These are phyloP conservation scores for Spea multiplicata DNA, from an alignment of 2,113 vertebrate species.

Conservation along the genomic window DNA sequence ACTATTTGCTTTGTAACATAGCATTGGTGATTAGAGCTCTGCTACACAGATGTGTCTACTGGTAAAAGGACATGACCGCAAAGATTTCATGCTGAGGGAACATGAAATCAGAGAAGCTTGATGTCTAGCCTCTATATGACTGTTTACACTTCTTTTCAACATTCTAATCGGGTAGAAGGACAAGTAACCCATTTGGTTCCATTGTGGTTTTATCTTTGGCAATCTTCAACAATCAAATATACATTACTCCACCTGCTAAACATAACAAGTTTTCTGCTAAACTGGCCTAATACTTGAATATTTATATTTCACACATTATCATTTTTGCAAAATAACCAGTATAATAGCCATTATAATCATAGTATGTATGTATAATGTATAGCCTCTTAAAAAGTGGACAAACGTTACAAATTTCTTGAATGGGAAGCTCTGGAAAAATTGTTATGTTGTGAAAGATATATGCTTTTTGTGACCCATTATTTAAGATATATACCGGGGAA, in stretches of 20 bases:
- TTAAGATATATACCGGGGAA: no score
- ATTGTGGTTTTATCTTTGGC: slow-evolving; percentile 68
- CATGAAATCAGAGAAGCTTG: slow-evolving; percentile 98
- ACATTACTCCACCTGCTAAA: slow-evolving; percentile 93
- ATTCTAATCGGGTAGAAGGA: slow-evolving; percentile 77
- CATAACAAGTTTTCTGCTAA: slow-evolving; percentile 56
- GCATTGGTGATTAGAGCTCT: slow-evolving; percentile 65
- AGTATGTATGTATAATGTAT: no score
- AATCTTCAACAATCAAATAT: slow-evolving; percentile 85
- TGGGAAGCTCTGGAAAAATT: no score
- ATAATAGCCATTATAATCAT: no score
- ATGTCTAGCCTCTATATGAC: slow-evolving; percentile 85
- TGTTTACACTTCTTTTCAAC: slow-evolving; percentile 73
- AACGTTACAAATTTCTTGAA: no score
- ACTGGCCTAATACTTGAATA: no score
- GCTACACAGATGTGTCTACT: slow-evolving; percentile 80
- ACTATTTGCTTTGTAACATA: slow-evolving; percentile 50
- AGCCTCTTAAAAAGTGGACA: no score
- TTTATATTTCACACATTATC: no score
- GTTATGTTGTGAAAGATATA: no score
- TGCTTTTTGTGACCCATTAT: no score
- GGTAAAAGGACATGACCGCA: slow-evolving; percentile 65
- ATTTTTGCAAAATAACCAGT: no score
- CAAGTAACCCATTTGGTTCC: slow-evolving; percentile 68
- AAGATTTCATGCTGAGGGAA: slow-evolving; percentile 87